phyloP scores from a whole-genome alignment of 2,113 vertebrate genomes.

The Percopsis transmontana region DNA sequence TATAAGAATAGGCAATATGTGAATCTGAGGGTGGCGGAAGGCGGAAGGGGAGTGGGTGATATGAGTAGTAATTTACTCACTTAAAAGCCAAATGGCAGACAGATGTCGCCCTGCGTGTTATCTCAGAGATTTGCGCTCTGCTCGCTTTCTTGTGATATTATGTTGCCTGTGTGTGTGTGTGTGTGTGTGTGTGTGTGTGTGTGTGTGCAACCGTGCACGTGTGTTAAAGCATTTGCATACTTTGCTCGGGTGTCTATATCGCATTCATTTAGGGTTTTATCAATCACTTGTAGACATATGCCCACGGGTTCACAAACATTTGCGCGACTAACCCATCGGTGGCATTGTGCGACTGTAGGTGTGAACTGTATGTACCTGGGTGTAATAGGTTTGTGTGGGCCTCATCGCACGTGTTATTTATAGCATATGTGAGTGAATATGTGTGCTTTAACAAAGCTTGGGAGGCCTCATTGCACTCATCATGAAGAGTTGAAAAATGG shows the following conservation, averaged over 20 bases:
- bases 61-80: slow-evolving; percentile 86
- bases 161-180: slow-evolving; percentile 55
- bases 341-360: slow-evolving; percentile 27
- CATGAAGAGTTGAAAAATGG: slow-evolving; percentile 93
- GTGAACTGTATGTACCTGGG: slow-evolving; percentile 19
- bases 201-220: slow-evolving; percentile 37
- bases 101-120: slow-evolving; percentile 94
- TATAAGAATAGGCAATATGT: slow-evolving; percentile 73
- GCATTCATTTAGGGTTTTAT: slow-evolving; percentile 45
- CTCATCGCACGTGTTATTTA: slow-evolving; percentile 37
- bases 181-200: slow-evolving; percentile 58
- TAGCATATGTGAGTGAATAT: slow-evolving; percentile 78
- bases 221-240: neutral
- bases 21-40: slow-evolving; percentile 63
- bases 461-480: slow-evolving; percentile 96
- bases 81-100: slow-evolving; percentile 94
- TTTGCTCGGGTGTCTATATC: slow-evolving; percentile 41
- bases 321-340: slow-evolving; percentile 24
- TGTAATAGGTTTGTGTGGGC: slow-evolving; percentile 21
- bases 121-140: slow-evolving; percentile 85
- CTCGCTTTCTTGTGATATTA: slow-evolving; percentile 83
- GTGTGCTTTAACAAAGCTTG: slow-evolving; percentile 92
- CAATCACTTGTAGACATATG: slow-evolving; percentile 31
- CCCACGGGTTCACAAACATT: slow-evolving; percentile 44
- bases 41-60: slow-evolving; percentile 58